These are phyloP conservation scores for Chironomus tepperi DNA, from an alignment of 1,140 invertebrate species.

Conservation along the genomic window DNA sequence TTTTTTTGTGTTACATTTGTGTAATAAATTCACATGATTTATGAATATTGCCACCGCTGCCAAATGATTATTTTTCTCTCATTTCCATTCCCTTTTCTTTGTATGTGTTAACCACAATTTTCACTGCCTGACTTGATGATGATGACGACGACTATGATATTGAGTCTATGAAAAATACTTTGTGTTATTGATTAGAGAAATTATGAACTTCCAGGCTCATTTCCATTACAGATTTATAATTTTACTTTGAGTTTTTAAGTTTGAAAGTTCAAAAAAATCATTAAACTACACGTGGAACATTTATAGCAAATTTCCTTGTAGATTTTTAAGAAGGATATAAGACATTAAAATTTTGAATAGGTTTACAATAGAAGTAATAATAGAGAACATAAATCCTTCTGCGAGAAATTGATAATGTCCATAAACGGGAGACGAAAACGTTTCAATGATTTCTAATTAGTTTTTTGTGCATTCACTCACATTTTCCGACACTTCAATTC, in stretches of 20 bases:
- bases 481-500: background rate
- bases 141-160: background rate
- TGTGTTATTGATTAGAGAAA: no score
- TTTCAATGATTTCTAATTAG: background rate
- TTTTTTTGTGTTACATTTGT: background rate
- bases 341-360: no score
- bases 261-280: no score
- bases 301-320: no score
- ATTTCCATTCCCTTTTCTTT: background rate
- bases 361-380: no score
- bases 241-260: no score
- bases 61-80: background rate
- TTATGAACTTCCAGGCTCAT: no score
- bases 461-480: background rate
- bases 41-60: conserved; percentile 5
- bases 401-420: background rate
- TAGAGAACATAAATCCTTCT: no score
- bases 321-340: no score
- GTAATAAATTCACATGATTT: conserved; percentile 9
- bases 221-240: no score
- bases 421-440: background rate
- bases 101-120: background rate
- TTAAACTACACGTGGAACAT: no score
- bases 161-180: no score
- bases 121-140: background rate